Percentiles rank a stretch among this genome's conserved stretches.
Conservation (phyloP, 2,113 vertebrate species). For the Elachura formosa region DNA sequence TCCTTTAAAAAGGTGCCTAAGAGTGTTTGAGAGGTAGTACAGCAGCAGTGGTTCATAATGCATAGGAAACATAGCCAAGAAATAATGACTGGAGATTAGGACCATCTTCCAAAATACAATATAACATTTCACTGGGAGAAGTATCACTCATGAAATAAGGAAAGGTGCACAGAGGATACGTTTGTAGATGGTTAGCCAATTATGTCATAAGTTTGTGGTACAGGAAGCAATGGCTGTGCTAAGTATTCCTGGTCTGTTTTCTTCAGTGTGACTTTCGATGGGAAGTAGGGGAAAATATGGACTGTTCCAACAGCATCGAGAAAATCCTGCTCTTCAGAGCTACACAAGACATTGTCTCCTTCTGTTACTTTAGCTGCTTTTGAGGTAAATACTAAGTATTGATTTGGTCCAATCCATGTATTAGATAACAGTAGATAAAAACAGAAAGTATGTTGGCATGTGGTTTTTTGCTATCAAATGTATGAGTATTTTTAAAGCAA, state of each 20-base stretch:
- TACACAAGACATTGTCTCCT: not conserved
- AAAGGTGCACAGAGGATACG: not conserved
- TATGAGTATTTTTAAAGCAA: not conserved
- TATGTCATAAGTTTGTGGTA: not conserved
- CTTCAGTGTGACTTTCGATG: not conserved
- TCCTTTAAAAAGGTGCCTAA: not conserved
- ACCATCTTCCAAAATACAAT: not conserved
- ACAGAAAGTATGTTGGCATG: not conserved
- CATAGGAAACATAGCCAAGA: not conserved
- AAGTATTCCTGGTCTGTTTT: not conserved
- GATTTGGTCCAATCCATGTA: not conserved
- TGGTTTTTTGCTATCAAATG: not conserved
- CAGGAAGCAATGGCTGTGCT: not conserved
- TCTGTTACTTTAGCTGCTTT: not conserved
- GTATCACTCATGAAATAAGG: not conserved
- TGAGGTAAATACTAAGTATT: not conserved
- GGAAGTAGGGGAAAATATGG: not conserved
- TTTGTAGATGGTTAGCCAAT: not conserved
- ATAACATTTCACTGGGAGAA: not conserved
- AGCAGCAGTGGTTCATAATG: not conserved
- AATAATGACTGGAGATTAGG: not conserved
- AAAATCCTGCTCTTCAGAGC: not conserved
- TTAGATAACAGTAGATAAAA: not conserved
- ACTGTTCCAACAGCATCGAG: not conserved
- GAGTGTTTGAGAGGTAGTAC: not conserved